Conservation (phyloP, 1,140 invertebrate genomes). For the Brachionus rubens region DNA sequence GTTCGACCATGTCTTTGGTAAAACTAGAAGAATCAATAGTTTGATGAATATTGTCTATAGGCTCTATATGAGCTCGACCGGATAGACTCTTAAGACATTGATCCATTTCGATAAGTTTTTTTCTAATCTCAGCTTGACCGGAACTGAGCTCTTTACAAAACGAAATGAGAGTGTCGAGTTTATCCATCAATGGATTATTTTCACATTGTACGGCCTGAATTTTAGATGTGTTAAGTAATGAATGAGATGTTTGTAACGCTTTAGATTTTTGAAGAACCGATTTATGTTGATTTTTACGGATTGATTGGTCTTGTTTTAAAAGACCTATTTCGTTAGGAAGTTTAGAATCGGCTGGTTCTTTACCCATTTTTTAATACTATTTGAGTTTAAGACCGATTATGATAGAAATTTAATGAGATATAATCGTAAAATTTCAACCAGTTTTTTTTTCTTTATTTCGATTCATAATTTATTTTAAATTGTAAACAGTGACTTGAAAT, state of each 20-base stretch:
- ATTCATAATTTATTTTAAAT: constrained; percentile 35
- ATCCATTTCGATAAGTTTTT: constrained; percentile 7
- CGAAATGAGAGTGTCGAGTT: neutral
- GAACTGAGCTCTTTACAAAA: constrained; percentile 13
- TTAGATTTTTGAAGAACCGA: neutral
- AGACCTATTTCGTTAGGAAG: neutral
- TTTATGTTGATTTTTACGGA: neutral
- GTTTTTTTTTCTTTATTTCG: neutral
- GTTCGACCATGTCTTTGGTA: constrained; percentile 4
- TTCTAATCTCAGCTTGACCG: constrained; percentile 19
- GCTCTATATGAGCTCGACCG: neutral
- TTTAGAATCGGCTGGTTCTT: neutral
- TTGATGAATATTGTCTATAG: neutral
- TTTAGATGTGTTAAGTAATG: neutral
- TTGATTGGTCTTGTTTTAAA: neutral
- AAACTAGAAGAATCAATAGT: neutral
- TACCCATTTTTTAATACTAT: neutral
- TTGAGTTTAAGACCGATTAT: too few relatives aligned
- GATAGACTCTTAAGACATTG: neutral
- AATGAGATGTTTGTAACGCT: neutral
- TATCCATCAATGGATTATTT: constrained; percentile 4
- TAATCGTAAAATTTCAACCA: neutral
- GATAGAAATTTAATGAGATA: too few relatives aligned
- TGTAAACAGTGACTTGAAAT: constrained; percentile 12
- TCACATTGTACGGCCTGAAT: neutral